phyloP scores from a whole-genome alignment of 1,140 invertebrate genomes.

The Drosophila bocqueti region DNA sequence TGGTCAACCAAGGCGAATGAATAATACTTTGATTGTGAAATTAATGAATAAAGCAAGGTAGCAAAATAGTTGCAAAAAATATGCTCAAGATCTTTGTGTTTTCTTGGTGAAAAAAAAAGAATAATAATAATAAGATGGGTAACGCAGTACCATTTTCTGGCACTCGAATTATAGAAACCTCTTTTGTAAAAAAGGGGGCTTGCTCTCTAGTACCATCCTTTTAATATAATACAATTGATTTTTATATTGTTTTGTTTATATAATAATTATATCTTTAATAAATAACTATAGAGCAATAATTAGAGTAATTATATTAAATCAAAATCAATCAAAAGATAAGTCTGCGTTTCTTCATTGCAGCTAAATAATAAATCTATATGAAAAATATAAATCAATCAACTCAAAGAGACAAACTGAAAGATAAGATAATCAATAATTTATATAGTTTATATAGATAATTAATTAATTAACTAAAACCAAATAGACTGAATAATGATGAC shows the following conservation, averaged over 20 bases:
- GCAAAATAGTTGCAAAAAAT: not conserved
- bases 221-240: no score
- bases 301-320: conserved; percentile 1
- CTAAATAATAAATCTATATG: conserved; percentile 11
- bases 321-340: conserved; percentile 10
- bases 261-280: not conserved
- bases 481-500: conserved; percentile 8
- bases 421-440: conserved; percentile 27
- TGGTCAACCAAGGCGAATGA: conserved; percentile 2
- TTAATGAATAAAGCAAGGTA: not conserved
- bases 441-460: conserved; percentile 2
- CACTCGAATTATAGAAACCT: no score
- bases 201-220: no score
- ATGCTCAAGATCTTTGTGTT: not conserved
- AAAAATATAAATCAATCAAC: conserved; percentile 15
- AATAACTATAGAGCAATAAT: not conserved
- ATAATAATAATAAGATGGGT: not conserved
- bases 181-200: no score
- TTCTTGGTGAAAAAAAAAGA: no score
- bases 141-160: no score
- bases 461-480: conserved; percentile 1
- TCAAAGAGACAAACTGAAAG: not conserved
- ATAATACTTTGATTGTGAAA: not conserved
- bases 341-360: not conserved
- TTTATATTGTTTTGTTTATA: not conserved